These are phyloP conservation scores for Perdix hodgsoniae DNA, from an alignment of 2,797 vertebrate genomes.

Conservation along the genomic window DNA sequence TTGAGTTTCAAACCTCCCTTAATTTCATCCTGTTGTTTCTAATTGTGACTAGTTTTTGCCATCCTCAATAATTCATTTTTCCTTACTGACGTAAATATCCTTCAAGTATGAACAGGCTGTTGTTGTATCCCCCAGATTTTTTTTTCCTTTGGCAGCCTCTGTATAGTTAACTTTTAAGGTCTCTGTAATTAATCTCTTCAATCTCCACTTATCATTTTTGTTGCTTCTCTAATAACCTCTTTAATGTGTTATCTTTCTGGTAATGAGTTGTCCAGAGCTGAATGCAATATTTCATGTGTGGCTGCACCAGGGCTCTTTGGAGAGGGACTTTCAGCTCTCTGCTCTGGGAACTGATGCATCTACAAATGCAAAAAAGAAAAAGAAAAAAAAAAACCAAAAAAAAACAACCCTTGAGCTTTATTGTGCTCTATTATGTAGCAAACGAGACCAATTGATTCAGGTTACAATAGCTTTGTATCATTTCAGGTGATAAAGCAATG, in stretches of 20 bases:
- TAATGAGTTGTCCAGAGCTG: conserved; percentile 48
- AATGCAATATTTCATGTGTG: neutral
- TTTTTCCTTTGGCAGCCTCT: conserved; percentile 2
- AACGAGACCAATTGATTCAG: neutral
- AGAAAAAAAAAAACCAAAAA: too few species aligned
- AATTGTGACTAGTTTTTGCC: conserved; percentile 6
- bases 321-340: neutral
- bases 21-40: conserved; percentile 28
- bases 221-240: conserved; percentile 38
- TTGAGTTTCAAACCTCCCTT: neutral
- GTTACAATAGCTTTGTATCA: neutral
- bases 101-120: conserved; percentile 28
- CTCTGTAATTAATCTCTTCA: conserved; percentile 14
- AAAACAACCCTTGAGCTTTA: neutral
- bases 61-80: neutral
- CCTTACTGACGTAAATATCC: neutral
- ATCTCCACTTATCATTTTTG: conserved; percentile 37
- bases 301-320: neutral
- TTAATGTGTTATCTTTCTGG: conserved; percentile 48
- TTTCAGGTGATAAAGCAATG: neutral
- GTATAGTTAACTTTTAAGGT: conserved; percentile 27
- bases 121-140: neutral
- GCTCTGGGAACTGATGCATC: neutral
- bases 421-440: neutral
- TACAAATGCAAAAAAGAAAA: neutral